Percentiles rank a stretch among this genome's conserved stretches.
These are phyloP conservation scores for Ictalurus punctatus DNA, from an alignment of 2,113 vertebrate genomes.

Conservation along the genomic window DNA sequence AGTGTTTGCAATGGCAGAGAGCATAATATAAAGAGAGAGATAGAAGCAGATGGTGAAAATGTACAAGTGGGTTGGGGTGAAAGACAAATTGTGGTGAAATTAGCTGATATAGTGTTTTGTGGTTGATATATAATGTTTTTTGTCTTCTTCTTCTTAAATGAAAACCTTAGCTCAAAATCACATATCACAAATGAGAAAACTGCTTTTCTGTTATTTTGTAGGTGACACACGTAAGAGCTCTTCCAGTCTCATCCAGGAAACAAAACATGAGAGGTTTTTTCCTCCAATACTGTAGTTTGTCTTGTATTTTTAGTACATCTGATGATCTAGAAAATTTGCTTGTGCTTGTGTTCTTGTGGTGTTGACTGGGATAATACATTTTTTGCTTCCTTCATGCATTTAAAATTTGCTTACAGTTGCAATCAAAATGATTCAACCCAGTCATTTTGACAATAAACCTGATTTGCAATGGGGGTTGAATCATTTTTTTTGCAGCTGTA, in stretches of 20 bases:
- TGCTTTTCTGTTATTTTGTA: neutral
- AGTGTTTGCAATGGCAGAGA: neutral
- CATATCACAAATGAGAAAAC: neutral
- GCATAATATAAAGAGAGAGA: neutral
- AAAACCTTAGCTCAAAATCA: neutral
- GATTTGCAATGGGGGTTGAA: no score
- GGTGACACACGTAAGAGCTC: neutral
- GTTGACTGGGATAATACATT: neutral
- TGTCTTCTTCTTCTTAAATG: neutral
- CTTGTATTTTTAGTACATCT: neutral
- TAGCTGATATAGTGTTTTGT: neutral
- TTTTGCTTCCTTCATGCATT: neutral
- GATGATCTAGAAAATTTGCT: neutral
- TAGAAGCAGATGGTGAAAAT: conserved; percentile 3
- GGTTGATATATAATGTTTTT: neutral
- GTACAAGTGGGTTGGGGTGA: no score
- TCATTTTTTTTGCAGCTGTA: no score
- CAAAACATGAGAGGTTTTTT: neutral
- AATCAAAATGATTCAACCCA: no score
- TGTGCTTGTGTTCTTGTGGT: neutral
- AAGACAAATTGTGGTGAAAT: conserved; percentile 3
- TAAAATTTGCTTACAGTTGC: neutral
- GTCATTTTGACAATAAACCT: no score
- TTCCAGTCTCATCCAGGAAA: neutral
- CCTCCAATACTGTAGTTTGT: neutral